Conservation (phyloP, 2,113 vertebrate genomes). For the Rhinopomastus cyanomelas region DNA sequence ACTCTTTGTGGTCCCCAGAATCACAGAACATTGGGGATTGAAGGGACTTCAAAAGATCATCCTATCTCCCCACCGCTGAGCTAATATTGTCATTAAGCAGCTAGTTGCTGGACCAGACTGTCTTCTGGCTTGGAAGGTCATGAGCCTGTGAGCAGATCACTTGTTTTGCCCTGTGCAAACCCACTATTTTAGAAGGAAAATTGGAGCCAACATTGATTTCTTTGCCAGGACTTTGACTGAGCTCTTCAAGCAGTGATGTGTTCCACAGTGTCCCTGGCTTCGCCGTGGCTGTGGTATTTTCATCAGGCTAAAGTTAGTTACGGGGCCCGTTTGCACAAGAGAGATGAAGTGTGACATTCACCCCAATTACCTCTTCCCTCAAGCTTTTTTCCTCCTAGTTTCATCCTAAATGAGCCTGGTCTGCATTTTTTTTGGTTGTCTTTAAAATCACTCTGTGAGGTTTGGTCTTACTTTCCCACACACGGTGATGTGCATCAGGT, state of each 20-base stretch:
- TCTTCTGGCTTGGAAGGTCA: neutral
- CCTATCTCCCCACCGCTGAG: no score
- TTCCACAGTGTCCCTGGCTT: slow-evolving; percentile 25
- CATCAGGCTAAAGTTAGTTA: neutral
- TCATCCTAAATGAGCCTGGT: neutral
- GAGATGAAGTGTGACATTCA: neutral
- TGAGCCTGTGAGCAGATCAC: neutral
- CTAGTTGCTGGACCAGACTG: neutral
- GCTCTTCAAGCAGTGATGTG: neutral
- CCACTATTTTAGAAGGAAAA: neutral
- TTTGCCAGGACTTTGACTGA: neutral
- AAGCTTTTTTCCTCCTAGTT: neutral
- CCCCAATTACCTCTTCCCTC: neutral
- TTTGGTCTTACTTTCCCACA: neutral
- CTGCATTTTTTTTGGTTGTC: neutral
- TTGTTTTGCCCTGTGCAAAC: neutral
- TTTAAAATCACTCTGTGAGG: neutral
- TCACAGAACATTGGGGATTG: no score
- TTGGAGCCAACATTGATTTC: neutral
- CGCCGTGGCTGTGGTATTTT: neutral
- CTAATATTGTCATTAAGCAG: neutral
- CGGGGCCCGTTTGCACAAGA: neutral
- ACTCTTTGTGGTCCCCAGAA: neutral
- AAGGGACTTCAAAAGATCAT: no score
- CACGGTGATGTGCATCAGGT: neutral